These are phyloP conservation scores for Hypanus sabinus DNA, from an alignment of 2,113 vertebrate species.

Conservation along the genomic window DNA sequence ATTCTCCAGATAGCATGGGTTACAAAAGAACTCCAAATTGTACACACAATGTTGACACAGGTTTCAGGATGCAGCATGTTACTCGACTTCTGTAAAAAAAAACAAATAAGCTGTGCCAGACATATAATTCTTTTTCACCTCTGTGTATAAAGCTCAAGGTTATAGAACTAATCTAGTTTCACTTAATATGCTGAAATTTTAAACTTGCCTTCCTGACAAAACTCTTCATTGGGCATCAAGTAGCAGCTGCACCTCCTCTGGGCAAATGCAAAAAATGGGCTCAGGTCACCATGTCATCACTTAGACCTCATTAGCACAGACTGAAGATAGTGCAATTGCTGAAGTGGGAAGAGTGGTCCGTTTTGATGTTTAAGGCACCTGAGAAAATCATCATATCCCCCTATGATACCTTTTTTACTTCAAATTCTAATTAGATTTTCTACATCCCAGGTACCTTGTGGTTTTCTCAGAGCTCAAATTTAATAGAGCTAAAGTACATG, in stretches of 20 bases:
- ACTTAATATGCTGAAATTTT: background rate
- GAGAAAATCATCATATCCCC: background rate
- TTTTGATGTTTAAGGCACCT: background rate
- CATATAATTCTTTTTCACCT: background rate
- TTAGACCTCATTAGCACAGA: background rate
- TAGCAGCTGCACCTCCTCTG: background rate
- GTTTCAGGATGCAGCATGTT: background rate
- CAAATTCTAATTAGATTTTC: background rate
- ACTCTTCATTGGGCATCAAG: background rate
- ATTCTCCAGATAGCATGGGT: no score
- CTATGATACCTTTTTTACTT: no score
- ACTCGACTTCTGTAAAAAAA: background rate
- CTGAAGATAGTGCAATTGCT: background rate
- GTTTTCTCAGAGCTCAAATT: no score
- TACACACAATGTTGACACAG: no score
- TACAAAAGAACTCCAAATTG: no score
- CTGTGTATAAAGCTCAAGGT: background rate
- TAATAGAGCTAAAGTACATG: background rate
- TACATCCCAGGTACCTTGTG: no score
- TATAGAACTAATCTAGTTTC: background rate
- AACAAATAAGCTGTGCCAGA: background rate
- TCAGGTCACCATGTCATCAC: background rate
- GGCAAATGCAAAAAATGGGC: background rate
- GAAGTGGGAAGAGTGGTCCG: background rate
- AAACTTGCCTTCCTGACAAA: background rate